Evolutionary conservation across 2,797 vertebrate species (phyloP).

Genomic region (Smutsia temminckii): DNA sequence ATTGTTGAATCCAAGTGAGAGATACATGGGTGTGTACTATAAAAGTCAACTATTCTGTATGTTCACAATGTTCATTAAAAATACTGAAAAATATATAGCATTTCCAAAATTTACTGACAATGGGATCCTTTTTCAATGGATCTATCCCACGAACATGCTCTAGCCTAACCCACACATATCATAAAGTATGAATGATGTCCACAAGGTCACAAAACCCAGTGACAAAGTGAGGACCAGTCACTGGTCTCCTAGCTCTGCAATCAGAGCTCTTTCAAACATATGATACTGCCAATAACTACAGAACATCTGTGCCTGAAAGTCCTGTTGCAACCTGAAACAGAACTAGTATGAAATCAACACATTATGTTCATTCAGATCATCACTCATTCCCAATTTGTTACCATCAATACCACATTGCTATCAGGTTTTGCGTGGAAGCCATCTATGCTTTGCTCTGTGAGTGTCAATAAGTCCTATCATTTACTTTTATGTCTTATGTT

Average conservation of each 20-base stretch:
- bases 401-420: neutral
- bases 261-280: neutral
- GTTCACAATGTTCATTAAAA: neutral
- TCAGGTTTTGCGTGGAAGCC: neutral
- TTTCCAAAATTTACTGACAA: neutral
- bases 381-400: neutral
- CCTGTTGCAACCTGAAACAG: neutral
- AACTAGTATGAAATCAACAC: neutral
- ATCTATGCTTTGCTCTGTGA: neutral
- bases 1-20: neutral
- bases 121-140: neutral
- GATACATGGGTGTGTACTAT: neutral
- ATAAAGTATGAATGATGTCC: conserved; percentile 27
- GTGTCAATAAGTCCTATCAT: neutral
- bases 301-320: neutral
- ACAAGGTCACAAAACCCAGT: neutral
- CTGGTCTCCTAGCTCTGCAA: neutral
- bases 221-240: neutral
- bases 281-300: neutral
- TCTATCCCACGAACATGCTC: neutral
- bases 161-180: neutral
- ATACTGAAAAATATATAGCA: neutral
- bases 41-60: neutral
- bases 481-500: neutral
- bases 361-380: neutral